Conservation (phyloP, 2,797 vertebrate species). For the Sebastiscus tertius region DNA sequence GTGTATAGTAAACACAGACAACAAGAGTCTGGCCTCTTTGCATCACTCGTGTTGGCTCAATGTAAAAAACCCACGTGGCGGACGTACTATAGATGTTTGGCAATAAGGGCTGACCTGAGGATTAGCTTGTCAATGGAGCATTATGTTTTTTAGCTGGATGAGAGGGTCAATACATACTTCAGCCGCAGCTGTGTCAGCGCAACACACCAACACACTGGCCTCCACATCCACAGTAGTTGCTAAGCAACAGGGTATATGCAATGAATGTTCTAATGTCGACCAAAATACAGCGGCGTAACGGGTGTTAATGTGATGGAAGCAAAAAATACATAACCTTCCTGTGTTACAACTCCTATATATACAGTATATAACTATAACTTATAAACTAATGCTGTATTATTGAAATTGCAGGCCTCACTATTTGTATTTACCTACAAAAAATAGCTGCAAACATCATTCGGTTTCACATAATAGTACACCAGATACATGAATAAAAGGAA, state of each 20-base stretch:
- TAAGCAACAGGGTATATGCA: constrained; percentile 68
- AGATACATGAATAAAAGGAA: background rate
- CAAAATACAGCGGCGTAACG: constrained; percentile 45
- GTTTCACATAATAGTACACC: background rate
- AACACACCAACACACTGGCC: constrained; percentile 50
- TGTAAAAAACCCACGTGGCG: constrained; percentile 23
- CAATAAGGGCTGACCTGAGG: constrained; percentile 22
- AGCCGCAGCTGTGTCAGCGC: constrained; percentile 55
- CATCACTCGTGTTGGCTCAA: constrained; percentile 1
- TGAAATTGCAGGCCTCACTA: background rate
- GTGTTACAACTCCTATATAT: background rate
- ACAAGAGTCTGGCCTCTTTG: background rate
- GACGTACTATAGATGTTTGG: background rate
- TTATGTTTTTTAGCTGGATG: constrained; percentile 53
- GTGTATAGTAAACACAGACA: background rate
- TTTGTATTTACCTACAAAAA: background rate
- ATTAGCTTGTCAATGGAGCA: constrained; percentile 45
- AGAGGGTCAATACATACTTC: constrained; percentile 53
- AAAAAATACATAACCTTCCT: background rate
- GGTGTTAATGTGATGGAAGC: constrained; percentile 36
- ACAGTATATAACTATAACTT: background rate
- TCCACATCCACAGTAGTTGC: constrained; percentile 69
- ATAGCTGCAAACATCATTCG: background rate
- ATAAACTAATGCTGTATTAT: background rate
- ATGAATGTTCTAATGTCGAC: constrained; percentile 37